Evolutionary conservation across 2,113 vertebrate genomes (phyloP).

Genomic region (Chaetodon auriga): DNA sequence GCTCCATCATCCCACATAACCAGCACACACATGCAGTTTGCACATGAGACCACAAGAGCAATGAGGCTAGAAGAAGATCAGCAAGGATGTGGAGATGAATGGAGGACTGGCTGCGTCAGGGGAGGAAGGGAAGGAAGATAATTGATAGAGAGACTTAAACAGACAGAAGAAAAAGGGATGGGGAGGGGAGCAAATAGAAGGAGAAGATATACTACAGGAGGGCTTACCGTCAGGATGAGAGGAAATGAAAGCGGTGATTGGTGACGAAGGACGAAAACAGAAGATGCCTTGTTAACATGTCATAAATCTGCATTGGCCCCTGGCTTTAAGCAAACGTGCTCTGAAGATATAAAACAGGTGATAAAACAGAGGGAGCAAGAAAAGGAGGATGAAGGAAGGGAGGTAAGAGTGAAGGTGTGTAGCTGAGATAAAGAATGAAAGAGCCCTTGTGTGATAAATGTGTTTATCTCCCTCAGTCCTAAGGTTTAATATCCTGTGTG

Average conservation of each 20-base stretch:
- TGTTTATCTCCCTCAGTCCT: conserved; percentile 59
- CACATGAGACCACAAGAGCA: conserved; percentile 31
- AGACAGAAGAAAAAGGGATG: not conserved
- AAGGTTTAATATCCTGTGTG: conserved; percentile 77
- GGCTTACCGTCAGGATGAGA: conserved; percentile 21
- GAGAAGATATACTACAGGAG: conserved; percentile 12
- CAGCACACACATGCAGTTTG: conserved; percentile 37
- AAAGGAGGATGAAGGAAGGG: not conserved
- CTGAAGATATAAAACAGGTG: conserved; percentile 19
- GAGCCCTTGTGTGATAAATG: conserved; percentile 57
- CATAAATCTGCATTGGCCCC: conserved; percentile 61
- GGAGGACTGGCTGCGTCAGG: not conserved
- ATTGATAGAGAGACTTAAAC: conserved; percentile 26
- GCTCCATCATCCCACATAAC: conserved; percentile 57
- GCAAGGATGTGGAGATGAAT: conserved; percentile 30
- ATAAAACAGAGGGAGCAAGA: conserved; percentile 13
- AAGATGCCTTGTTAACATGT: conserved; percentile 48
- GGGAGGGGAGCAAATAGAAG: not conserved
- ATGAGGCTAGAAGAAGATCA: conserved; percentile 37
- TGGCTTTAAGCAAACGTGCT: conserved; percentile 39
- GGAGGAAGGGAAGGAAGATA: conserved; percentile 18
- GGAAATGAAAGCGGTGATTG: conserved; percentile 58
- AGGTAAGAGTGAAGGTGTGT: not conserved
- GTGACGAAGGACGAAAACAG: conserved; percentile 23
- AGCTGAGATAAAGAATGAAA: conserved; percentile 59